These are phyloP conservation scores for Lates japonicus DNA, from an alignment of 2,797 vertebrate genomes.

Conservation along the genomic window DNA sequence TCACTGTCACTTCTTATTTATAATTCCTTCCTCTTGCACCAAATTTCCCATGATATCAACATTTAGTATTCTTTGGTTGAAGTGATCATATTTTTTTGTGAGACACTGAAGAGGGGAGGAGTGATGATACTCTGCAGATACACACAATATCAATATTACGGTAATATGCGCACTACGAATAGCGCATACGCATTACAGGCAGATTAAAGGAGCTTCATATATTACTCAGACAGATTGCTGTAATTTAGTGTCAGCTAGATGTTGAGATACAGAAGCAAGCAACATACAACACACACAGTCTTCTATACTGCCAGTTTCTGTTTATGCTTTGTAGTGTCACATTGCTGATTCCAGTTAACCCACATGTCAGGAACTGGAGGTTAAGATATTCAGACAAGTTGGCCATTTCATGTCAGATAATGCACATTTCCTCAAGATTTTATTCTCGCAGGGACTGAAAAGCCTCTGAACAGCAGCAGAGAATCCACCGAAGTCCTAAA, in stretches of 20 bases:
- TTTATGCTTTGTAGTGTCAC: conserved; percentile 2
- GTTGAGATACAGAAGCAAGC: background rate
- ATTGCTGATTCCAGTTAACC: background rate
- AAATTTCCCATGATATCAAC: conserved; percentile 45
- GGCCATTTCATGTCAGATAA: conserved; percentile 1
- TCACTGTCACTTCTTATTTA: conserved; percentile 61
- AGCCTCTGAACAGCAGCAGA: background rate
- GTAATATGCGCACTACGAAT: background rate
- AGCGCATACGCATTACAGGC: conserved; percentile 14
- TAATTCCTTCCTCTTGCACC: conserved; percentile 58
- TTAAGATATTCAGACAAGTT: background rate
- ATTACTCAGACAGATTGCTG: conserved; percentile 15
- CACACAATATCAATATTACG: conserved; percentile 16
- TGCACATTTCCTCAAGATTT: background rate
- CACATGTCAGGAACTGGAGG: background rate
- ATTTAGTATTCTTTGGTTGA: conserved; percentile 45
- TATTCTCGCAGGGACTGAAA: background rate
- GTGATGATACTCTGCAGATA: conserved; percentile 10
- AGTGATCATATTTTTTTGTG: conserved; percentile 25
- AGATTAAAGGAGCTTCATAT: conserved; percentile 34
- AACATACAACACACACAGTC: background rate
- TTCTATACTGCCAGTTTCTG: conserved; percentile 2
- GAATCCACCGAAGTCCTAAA: background rate
- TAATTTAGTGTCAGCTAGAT: conserved; percentile 2
- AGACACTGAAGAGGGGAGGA: background rate